A percentile compares a stretch with the other conserved stretches of the same genome.
Evolutionary conservation across 2,113 vertebrate species (phyloP).

Genomic region (Actenoides hombroni): DNA sequence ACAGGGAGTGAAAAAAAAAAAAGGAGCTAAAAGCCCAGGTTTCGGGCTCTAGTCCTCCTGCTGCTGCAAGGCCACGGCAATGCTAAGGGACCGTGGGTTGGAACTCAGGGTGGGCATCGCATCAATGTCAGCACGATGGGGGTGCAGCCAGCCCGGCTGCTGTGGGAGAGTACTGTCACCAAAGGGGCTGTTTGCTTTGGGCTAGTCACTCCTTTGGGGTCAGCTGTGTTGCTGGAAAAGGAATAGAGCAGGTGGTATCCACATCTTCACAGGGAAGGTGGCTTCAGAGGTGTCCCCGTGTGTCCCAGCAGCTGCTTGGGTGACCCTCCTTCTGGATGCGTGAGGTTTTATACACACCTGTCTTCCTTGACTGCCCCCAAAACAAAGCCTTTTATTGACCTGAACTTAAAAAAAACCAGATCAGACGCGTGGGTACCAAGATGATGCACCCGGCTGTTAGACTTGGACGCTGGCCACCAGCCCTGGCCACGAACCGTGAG

Average conservation of each 20-base stretch:
- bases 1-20: not conserved
- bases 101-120: not conserved
- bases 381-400: not conserved
- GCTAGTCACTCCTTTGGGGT: not conserved
- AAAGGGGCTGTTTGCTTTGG: not conserved
- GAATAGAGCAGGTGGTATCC: too few relatives aligned
- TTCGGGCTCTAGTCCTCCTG: not conserved
- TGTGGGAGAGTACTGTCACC: accelerated
- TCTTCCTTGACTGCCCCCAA: not conserved
- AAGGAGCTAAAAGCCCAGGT: not conserved
- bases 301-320: accelerated
- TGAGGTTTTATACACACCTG: accelerated
- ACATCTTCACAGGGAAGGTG: too few relatives aligned
- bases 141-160: not conserved
- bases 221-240: not conserved
- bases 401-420: not conserved
- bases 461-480: accelerated
- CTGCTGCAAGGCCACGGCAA: not conserved
- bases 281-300: not conserved
- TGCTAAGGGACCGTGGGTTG: accelerated
- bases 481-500: accelerated
- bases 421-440: accelerated
- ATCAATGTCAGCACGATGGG: accelerated
- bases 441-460: not conserved
- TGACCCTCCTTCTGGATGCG: accelerated